Evolutionary conservation across 1,140 invertebrate genomes (phyloP), one percentile per base, ranked within the genome.

Genomic region (Penaeus vannamei): DNA sequence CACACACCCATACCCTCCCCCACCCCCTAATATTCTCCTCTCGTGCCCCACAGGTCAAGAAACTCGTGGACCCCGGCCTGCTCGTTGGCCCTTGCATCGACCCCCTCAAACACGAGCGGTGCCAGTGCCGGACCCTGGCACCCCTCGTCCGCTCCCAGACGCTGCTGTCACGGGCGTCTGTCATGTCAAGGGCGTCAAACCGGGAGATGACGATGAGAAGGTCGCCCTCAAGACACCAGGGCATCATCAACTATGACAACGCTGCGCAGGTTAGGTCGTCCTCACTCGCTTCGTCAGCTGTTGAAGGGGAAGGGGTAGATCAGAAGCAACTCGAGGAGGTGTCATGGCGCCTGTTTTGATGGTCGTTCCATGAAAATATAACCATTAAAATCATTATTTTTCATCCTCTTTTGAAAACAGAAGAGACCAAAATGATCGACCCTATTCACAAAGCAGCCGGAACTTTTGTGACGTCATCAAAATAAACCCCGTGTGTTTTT

Each of bases 31-130:
- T 26, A 17, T 84, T 12, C 80, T 10, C 29, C 26, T 19, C 29
- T 1, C 22, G n/a, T 53, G 17, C 26, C 22, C 22, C 42, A 0
- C 86, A 89, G 87, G 36, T 89, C 22, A 84, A 64, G 87, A 77
- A 84, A 66, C 60, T 87, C 61, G 59, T 84, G 60, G n/a, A 29
- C 53, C 20, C 87, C 0, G 87, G 81, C 10, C 81, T 89, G 53
- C 66, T 84, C 46, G 32, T 89, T 20, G 46, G 66, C 22, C 59
- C 66, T 14, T 90, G 90, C 46, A n/a, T 83, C 0, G 90, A 90
- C 61, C 90, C 90, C 0, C 76, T 90, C 14, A 87, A 90, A 7
- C 90, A 90, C 32, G 90, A 90, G 61, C 14, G 85, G 61, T 90
- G 90, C 81, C 83, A 80, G 76, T 90, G 90, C 61, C 80, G 86